A percentile compares a stretch with the other conserved stretches of the same genome.
These are phyloP conservation scores for Amphiura filiformis DNA, from an alignment of 35 echinoderm and acorn worm species.

Conservation along the genomic window DNA sequence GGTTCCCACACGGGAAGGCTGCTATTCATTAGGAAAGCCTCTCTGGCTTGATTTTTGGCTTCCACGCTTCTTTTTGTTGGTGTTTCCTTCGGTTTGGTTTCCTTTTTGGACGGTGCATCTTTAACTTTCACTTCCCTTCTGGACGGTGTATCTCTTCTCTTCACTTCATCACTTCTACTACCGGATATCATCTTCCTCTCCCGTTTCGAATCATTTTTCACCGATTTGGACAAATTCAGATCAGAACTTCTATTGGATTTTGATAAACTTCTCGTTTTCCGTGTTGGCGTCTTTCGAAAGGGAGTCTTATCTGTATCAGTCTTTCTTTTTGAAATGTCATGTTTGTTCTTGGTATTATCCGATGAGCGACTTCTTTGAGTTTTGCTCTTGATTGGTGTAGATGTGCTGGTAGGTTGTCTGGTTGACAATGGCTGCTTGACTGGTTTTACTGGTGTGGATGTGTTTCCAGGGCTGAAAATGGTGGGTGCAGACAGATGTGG, in stretches of 20 bases:
- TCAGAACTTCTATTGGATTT: neutral
- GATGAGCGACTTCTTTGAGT: slow-evolving; percentile 9
- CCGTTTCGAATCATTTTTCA: too few species aligned
- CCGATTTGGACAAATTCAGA: too few species aligned
- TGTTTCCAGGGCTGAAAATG: slow-evolving; percentile 70
- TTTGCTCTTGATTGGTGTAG: neutral
- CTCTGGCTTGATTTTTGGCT: slow-evolving; percentile 20
- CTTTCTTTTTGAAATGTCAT: neutral
- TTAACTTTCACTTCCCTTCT: neutral
- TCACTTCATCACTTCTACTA: neutral
- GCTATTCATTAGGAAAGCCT: slow-evolving; percentile 47
- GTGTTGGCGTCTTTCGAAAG: neutral
- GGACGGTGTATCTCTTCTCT: neutral
- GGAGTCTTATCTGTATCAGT: neutral
- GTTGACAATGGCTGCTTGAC: slow-evolving; percentile 8
- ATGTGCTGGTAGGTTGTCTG: neutral
- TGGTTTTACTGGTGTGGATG: slow-evolving; percentile 75
- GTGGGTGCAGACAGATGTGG: slow-evolving; percentile 60
- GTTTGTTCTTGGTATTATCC: neutral
- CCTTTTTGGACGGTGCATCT: neutral
- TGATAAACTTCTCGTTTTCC: neutral
- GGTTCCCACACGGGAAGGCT: slow-evolving; percentile 66
- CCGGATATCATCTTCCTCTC: too few species aligned
- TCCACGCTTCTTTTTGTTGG: slow-evolving; percentile 36
- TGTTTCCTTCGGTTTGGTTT: slow-evolving; percentile 4